Evolutionary conservation across 2,888 invertebrate species (phyloP).

Genomic region (Heliconius erato): DNA sequence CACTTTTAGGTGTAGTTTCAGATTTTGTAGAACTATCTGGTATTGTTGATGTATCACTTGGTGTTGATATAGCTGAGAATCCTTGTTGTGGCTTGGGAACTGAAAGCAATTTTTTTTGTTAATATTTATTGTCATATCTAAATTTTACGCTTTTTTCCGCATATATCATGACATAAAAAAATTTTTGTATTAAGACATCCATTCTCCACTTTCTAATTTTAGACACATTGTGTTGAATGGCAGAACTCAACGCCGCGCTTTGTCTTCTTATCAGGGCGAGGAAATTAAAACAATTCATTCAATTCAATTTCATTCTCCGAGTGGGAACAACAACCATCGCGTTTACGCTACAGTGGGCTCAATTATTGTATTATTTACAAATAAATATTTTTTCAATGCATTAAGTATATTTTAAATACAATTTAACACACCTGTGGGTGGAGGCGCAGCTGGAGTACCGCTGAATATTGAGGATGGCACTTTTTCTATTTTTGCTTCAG

Average conservation of each 20-base stretch:
- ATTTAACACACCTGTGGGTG: constrained; percentile 37
- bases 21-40: constrained; percentile 6
- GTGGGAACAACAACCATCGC: neutral
- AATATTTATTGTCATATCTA: neutral
- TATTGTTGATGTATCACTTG: constrained; percentile 36
- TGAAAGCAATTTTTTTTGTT: neutral
- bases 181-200: neutral
- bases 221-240: too few relatives aligned
- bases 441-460: constrained; percentile 54
- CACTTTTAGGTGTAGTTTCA: neutral
- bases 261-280: neutral
- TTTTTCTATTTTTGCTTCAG: constrained; percentile 51
- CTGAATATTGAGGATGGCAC: constrained; percentile 55
- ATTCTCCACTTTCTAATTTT: neutral
- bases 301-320: neutral
- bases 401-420: neutral
- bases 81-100: constrained; percentile 38
- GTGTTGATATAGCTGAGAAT: constrained; percentile 21
- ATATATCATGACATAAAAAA: neutral
- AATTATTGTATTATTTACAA: neutral
- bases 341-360: neutral
- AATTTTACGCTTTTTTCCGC: neutral
- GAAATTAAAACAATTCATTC: neutral
- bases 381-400: neutral
- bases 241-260: neutral